Evolutionary conservation across 2,888 invertebrate genomes (phyloP).

Genomic region (Nemotelus pantherinus): DNA sequence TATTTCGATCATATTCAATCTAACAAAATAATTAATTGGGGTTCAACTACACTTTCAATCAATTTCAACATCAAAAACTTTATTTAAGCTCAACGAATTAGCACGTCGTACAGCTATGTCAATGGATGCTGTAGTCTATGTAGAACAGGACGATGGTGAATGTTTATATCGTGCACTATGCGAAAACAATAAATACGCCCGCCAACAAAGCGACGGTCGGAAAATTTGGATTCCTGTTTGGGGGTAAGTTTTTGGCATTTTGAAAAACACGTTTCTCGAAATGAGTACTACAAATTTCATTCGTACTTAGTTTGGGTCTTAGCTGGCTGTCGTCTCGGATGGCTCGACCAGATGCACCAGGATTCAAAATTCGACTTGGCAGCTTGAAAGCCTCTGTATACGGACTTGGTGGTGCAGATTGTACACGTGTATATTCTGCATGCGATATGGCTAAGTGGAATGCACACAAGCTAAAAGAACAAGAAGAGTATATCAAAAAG

Average conservation of each 20-base stretch:
- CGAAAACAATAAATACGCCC: constrained; percentile 73
- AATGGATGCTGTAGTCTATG: constrained; percentile 68
- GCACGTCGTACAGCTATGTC: constrained; percentile 68
- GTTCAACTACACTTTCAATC: neutral
- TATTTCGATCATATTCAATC: too few species aligned
- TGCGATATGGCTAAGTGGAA: constrained; percentile 29
- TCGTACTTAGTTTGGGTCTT: constrained; percentile 73
- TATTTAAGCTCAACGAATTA: constrained; percentile 65
- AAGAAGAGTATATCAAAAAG: neutral
- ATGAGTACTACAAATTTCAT: constrained; percentile 48
- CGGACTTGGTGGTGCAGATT: constrained; percentile 75
- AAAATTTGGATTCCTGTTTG: constrained; percentile 79
- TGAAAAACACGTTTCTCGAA: constrained; percentile 27
- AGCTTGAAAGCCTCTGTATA: constrained; percentile 74
- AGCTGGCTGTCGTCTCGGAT: constrained; percentile 76
- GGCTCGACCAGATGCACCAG: constrained; percentile 59
- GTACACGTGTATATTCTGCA: constrained; percentile 69
- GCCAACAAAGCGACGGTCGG: constrained; percentile 67
- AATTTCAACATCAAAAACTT: neutral
- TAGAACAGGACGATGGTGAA: constrained; percentile 67
- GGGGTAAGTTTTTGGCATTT: constrained; percentile 69
- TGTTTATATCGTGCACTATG: constrained; percentile 75
- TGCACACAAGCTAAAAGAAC: neutral
- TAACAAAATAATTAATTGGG: neutral
- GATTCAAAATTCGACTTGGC: constrained; percentile 67